Base-by-base conservation (phyloP, 2,113 vertebrate species). In the Limnothrissa miodon region DNA sequence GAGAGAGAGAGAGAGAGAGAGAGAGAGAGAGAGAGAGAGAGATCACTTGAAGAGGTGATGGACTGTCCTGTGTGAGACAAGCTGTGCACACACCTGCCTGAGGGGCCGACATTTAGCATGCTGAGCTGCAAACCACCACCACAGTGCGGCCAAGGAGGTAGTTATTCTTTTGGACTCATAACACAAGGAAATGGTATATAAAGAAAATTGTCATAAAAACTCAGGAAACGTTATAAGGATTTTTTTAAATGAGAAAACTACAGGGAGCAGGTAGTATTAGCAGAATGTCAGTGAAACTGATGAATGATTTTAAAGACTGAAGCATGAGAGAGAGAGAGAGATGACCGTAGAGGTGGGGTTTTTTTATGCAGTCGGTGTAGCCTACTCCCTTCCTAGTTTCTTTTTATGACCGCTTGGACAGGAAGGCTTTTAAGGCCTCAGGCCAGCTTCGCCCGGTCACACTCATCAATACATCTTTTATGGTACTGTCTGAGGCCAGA, bases 401-500 rank as follows among this genome's bases (percentile, higher is more conserved):
- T 6, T 74, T 74, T 74, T 74, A 74, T 74, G 33, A 33, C 29
- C 59, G 29, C 59, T 66, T 66, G 59, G 25, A 74, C 29, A 36
- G 66, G 3, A 15, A 74, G 29, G 66, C 66, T 74, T 74, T 74
- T 74, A 74, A 74, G 66, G 33, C 66, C 66, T 36, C 9, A 74
- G 66, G 66, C 66, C 66, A 74, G 66, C 29, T 74, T 74, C 36
- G 66, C 66, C 66, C 66, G 17, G 46, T 48, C 46, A 25, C 59
- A 36, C 59, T 36, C 66, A 74, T 36, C 66, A 74, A 74, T 74
- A 15, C 29, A 74, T 74, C 66, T 74, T 74, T 36, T 74, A 36
- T 74, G 66, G 66, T 33, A 15, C 33, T 36, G 33, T 74, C 66
- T 74, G 66, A 36, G 5, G 29, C 9, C 66, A 74, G 33, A 5